These are phyloP conservation scores for Dendrophyllia cribrosa DNA, from an alignment of 64 coral and sea anemone genomes.

Conservation along the genomic window DNA sequence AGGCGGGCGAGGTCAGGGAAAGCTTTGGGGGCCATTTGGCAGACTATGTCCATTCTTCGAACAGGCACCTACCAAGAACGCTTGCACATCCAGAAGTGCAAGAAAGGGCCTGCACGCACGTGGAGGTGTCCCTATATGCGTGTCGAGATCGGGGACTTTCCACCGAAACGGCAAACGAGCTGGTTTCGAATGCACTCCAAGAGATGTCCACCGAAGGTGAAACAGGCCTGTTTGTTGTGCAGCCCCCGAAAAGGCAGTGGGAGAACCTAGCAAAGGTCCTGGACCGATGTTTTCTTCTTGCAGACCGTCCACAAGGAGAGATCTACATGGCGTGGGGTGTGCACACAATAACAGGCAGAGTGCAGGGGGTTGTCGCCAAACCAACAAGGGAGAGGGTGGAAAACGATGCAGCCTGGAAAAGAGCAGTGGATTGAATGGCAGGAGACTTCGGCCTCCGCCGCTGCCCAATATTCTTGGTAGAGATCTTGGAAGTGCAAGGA, in stretches of 20 bases:
- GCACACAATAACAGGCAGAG: too few species aligned
- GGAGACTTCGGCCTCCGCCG: too few species aligned
- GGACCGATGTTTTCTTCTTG: background rate
- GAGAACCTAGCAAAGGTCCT: background rate
- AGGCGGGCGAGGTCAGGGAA: conserved; percentile 43
- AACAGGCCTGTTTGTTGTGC: background rate
- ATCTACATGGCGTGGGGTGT: too few species aligned
- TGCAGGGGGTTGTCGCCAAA: too few species aligned
- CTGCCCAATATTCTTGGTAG: too few species aligned
- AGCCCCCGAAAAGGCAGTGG: background rate
- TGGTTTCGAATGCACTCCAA: background rate
- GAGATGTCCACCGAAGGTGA: background rate
- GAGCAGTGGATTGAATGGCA: too few species aligned
- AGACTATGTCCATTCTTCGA: conserved; percentile 6
- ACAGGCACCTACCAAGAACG: background rate
- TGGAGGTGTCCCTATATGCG: conserved; percentile 3
- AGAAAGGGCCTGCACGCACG: background rate
- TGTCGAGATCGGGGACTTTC: background rate
- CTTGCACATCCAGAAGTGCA: conserved; percentile 16
- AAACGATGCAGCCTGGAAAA: too few species aligned
- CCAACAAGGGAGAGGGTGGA: too few species aligned
- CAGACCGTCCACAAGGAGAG: background rate
- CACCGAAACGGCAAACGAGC: background rate
- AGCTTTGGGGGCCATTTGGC: conserved; percentile 12
- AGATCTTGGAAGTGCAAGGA: too few species aligned